Percentiles rank a stretch among this genome's conserved stretches.
phyloP scores from a whole-genome alignment of 1,140 invertebrate species.

The Apocrypta bakeri region DNA sequence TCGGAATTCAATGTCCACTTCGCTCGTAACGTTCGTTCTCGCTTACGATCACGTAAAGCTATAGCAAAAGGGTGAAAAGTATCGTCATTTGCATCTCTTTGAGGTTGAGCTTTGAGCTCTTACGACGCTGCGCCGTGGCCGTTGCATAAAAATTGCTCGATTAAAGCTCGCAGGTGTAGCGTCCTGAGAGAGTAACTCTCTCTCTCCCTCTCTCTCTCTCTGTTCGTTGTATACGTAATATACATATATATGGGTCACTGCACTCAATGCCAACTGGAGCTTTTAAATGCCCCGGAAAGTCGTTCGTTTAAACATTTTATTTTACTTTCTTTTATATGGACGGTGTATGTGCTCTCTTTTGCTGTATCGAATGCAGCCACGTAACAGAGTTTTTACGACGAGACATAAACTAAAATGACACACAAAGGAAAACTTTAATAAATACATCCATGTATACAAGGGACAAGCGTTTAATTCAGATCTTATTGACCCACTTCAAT shows the following conservation, averaged over 20 bases:
- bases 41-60: background rate
- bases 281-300: background rate
- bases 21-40: background rate
- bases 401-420: background rate
- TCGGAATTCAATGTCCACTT: slow-evolving; percentile 14
- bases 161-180: background rate
- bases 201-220: background rate
- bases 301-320: background rate
- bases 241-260: background rate
- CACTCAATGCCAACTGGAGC: background rate
- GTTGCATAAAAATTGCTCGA: slow-evolving; percentile 28
- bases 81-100: slow-evolving; percentile 36
- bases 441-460: background rate
- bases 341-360: background rate
- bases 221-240: no score
- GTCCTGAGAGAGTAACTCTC: background rate
- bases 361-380: background rate
- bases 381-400: background rate
- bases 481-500: no score
- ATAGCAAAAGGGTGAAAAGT: slow-evolving; percentile 30
- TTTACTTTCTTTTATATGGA: background rate
- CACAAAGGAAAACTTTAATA: background rate
- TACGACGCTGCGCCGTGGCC: background rate
- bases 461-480: no score
- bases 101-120: background rate